Conservation (phyloP, 2,888 invertebrate genomes). For the Idaea biselata region DNA sequence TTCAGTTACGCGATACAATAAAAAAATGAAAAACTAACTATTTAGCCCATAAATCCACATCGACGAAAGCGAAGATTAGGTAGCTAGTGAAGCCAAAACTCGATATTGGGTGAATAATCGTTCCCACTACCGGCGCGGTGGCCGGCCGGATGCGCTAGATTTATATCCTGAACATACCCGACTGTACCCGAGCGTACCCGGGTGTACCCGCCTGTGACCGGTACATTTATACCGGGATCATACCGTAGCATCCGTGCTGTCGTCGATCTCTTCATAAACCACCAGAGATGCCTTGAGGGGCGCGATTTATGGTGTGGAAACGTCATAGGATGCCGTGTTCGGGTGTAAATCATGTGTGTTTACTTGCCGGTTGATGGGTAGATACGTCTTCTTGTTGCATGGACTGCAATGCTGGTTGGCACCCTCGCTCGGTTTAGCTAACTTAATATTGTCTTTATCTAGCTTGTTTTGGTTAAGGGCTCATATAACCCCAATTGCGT, state of each 20-base stretch:
- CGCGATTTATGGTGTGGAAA: slow-evolving; percentile 77
- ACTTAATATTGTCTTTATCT: slow-evolving; percentile 31
- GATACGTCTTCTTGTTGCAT: slow-evolving; percentile 59
- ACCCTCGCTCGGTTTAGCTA: slow-evolving; percentile 32
- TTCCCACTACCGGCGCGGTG: slow-evolving; percentile 78
- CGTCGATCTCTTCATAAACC: slow-evolving; percentile 73
- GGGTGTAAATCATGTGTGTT: slow-evolving; percentile 74
- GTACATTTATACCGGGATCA: slow-evolving; percentile 30
- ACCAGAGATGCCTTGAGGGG: slow-evolving; percentile 77
- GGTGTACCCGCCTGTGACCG: slow-evolving; percentile 55
- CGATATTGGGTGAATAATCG: slow-evolving; percentile 81
- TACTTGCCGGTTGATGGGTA: slow-evolving; percentile 63
- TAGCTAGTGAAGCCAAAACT: slow-evolving; percentile 78
- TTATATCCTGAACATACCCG: slow-evolving; percentile 62
- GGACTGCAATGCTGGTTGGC: slow-evolving; percentile 45
- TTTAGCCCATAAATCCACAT: slow-evolving; percentile 58
- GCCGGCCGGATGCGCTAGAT: slow-evolving; percentile 75
- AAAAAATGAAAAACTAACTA: slow-evolving; percentile 28
- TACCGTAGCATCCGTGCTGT: slow-evolving; percentile 56
- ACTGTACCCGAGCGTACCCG: slow-evolving; percentile 33
- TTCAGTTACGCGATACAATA: slow-evolving; percentile 3
- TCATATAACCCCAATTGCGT: no score
- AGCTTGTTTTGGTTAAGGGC: background rate
- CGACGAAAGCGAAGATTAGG: slow-evolving; percentile 75
- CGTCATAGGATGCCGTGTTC: slow-evolving; percentile 72